These are phyloP conservation scores for Actinia equina DNA, from an alignment of 64 coral and sea anemone species.

Conservation along the genomic window DNA sequence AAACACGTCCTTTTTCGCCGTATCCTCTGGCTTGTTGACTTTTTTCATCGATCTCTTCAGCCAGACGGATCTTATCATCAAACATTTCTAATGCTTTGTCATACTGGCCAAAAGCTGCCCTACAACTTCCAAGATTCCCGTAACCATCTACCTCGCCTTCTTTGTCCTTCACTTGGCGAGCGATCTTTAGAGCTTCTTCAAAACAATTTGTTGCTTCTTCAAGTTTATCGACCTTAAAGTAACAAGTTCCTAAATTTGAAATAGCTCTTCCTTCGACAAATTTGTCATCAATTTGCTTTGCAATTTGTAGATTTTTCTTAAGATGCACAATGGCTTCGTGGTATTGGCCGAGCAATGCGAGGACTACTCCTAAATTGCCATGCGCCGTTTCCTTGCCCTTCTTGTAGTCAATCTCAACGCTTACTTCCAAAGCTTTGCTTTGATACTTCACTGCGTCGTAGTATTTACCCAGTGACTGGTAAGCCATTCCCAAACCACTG, in stretches of 20 bases:
- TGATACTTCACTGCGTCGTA: not conserved
- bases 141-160: too few species aligned
- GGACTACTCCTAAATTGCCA: not conserved
- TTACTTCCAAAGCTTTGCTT: not conserved
- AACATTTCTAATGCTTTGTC: too few species aligned
- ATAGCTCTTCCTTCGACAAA: not conserved
- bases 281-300: constrained; percentile 1
- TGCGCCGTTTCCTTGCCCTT: not conserved
- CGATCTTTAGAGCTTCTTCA: not conserved
- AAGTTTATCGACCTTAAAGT: too few species aligned
- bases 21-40: too few species aligned
- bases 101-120: too few species aligned
- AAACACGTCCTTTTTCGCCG: too few species aligned
- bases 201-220: not conserved
- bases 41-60: too few species aligned
- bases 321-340: not conserved
- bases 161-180: too few species aligned
- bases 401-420: not conserved
- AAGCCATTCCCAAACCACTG: not conserved
- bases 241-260: not conserved
- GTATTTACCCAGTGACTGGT: not conserved
- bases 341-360: not conserved
- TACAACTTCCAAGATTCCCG: too few species aligned
- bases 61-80: too few species aligned
- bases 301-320: not conserved